Base-by-base conservation (phyloP, 2,888 invertebrate species). In the Lamellibrachia satsuma region DNA sequence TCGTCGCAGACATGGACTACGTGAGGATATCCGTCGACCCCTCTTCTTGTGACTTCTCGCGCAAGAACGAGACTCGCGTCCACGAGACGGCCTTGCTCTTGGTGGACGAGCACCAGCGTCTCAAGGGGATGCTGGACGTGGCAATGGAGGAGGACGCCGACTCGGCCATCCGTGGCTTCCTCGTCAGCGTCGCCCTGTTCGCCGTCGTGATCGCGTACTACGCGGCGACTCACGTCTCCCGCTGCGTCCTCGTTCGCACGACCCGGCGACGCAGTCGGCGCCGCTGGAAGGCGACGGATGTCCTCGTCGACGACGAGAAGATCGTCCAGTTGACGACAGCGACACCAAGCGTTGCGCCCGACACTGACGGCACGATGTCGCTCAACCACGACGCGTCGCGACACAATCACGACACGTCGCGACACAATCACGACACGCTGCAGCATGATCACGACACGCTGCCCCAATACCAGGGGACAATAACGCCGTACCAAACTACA, bases 31-130 rank as follows among this genome's bases (percentile, higher is more conserved):
- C 94, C 15, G 93, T 93, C 52, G 94, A 94, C 57, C 93, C 94
- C 60, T 93, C 94, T 55, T 91, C 91, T 52, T 94, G 94, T 90
- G 93, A 94, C 92, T 93, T 93, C 90, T 93, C 93, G 2, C 92
- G 94, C 7, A 94, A 94, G 91, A 94, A 94, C 92, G 94, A 94
- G 91, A 94, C 94, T 39, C 92, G 75, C 39, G 93, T 94, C 22
- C 57, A 90, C 57, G 94, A 94, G 55, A 93, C 93, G 7, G 93
- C 94, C 39, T 55, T 94, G 27, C 75, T 94, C 3, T 93, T 93
- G 2, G 90, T 91, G 15, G 93, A 92, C 90, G 94, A 94, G 75
- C 92, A 94, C 91, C 60, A 91, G 52, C 57, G 91, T 7, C 51
- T 94, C 15, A 90, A 91, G 39, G 92, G 91, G 51, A 91, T n/a